A percentile compares a stretch with the other conserved stretches of the same genome.
Evolutionary conservation across 2,888 invertebrate species (phyloP).

Genomic region (Phyllotreta cruciferae): DNA sequence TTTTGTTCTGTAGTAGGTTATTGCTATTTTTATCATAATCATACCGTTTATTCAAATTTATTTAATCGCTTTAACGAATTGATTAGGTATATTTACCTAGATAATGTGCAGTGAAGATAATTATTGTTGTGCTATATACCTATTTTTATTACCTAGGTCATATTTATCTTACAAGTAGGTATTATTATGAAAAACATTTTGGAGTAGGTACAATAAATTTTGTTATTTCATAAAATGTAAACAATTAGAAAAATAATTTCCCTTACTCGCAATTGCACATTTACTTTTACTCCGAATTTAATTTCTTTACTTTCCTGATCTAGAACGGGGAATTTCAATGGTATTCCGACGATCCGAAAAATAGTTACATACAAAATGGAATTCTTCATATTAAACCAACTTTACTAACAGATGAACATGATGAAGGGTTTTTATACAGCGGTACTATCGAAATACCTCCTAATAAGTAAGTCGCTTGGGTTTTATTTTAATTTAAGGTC

Average conservation of each 20-base stretch:
- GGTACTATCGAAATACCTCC: constrained; percentile 8
- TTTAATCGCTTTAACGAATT: too few relatives aligned
- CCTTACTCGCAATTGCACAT: too few relatives aligned
- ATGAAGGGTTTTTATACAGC: constrained; percentile 1
- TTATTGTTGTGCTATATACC: too few relatives aligned
- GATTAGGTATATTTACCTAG: too few relatives aligned
- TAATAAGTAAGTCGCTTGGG: neutral
- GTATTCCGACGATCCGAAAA: constrained; percentile 71
- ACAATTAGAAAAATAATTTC: too few relatives aligned
- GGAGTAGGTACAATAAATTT: neutral
- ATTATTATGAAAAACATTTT: too few relatives aligned
- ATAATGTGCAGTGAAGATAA: too few relatives aligned
- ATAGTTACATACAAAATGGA: constrained; percentile 68
- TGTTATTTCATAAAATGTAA: neutral
- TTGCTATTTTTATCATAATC: too few relatives aligned
- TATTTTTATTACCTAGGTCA: too few relatives aligned
- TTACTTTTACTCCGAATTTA: neutral
- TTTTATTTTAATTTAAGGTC: neutral
- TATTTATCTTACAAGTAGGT: too few relatives aligned
- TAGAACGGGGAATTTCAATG: constrained; percentile 77
- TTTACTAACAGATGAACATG: constrained; percentile 58
- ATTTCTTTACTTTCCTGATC: constrained; percentile 24
- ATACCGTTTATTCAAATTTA: too few relatives aligned
- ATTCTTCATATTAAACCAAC: constrained; percentile 69
- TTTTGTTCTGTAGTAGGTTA: too few relatives aligned